Evolutionary conservation across 2,888 invertebrate species (phyloP).

Genomic region (Venustoraphidia nigricollis): DNA sequence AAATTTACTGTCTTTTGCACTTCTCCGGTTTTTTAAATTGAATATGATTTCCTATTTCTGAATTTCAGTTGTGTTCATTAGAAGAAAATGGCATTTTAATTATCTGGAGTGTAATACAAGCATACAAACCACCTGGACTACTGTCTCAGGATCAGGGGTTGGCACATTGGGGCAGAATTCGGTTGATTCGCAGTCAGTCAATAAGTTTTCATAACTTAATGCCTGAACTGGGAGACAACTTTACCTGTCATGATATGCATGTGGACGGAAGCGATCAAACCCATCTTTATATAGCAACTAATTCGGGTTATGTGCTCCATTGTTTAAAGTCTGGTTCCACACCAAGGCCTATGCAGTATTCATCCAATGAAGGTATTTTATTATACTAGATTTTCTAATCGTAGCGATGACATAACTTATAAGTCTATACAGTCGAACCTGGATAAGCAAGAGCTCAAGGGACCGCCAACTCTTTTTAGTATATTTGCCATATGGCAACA

Average conservation of each 20-base stretch:
- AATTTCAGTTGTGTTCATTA: conserved; percentile 31
- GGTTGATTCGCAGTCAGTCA: conserved; percentile 19
- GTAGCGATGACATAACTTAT: no score
- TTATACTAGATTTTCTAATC: no score
- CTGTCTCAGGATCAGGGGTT: conserved; percentile 22
- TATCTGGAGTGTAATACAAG: conserved; percentile 31
- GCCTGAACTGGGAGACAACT: conserved; percentile 17
- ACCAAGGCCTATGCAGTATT: conserved; percentile 19
- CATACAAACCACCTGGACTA: background rate
- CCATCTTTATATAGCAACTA: conserved; percentile 31
- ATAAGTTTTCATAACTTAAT: conserved; percentile 2
- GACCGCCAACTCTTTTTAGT: no score
- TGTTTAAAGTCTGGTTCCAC: conserved; percentile 20
- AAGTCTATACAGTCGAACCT: no score
- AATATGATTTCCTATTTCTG: background rate
- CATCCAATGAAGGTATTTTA: conserved; percentile 16
- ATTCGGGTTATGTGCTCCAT: conserved; percentile 30
- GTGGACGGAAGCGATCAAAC: conserved; percentile 26
- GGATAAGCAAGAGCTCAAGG: no score
- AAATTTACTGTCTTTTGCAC: background rate
- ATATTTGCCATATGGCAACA: no score
- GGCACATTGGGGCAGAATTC: conserved; percentile 27
- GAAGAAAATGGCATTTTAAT: conserved; percentile 32
- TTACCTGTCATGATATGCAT: conserved; percentile 28
- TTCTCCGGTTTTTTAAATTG: background rate